Percentiles rank a stretch among this genome's conserved stretches.
phyloP scores from a whole-genome alignment of 2,797 vertebrate species.

The Lepilemur septentrionalis region DNA sequence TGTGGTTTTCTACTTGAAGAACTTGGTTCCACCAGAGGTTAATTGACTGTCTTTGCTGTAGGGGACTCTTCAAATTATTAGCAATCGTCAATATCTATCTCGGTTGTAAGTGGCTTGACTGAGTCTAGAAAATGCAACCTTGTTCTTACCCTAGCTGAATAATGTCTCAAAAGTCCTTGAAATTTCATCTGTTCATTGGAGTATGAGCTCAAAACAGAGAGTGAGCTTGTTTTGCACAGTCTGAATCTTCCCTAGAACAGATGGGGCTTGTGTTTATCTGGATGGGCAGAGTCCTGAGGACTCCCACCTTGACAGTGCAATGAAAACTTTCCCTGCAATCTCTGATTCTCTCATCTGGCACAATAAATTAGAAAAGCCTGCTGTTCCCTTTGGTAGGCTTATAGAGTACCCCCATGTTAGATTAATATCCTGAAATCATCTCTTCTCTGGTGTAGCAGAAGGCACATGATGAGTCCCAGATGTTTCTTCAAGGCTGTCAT shows the following conservation, averaged over 20 bases:
- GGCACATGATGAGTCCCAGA: slow-evolving; percentile 67
- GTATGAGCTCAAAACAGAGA: neutral
- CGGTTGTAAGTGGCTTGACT: neutral
- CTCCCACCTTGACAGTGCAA: neutral
- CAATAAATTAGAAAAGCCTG: slow-evolving; percentile 46
- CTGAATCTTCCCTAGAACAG: neutral
- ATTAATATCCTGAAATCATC: slow-evolving; percentile 41
- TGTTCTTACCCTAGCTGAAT: neutral
- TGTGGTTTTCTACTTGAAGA: neutral
- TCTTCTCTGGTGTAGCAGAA: slow-evolving; percentile 61
- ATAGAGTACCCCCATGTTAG: slow-evolving; percentile 9
- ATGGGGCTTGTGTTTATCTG: neutral
- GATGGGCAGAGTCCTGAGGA: neutral
- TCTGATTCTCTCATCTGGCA: slow-evolving; percentile 41
- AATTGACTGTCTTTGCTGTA: neutral
- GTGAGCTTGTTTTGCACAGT: neutral
- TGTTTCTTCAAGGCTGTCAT: slow-evolving; percentile 58
- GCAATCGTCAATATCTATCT: neutral
- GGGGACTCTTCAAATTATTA: neutral
- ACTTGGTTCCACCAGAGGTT: neutral
- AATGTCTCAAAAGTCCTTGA: neutral
- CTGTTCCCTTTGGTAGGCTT: slow-evolving; percentile 52
- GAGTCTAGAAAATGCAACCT: neutral
- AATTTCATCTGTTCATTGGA: neutral
- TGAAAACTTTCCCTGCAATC: slow-evolving; percentile 12